Conservation (phyloP, 2,797 vertebrate species). For the Mormyrops boulengeri region DNA sequence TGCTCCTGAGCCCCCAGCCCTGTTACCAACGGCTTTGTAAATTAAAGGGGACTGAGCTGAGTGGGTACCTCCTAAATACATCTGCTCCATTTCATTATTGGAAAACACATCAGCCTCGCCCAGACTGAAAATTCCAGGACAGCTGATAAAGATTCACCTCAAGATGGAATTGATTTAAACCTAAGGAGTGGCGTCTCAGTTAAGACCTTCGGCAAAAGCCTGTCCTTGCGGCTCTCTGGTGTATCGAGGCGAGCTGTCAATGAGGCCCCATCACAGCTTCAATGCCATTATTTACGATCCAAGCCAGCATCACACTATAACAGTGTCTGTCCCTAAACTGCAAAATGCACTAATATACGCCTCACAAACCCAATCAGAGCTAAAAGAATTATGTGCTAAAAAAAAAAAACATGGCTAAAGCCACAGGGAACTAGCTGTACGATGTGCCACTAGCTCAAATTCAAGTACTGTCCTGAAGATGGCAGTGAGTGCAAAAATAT, state of each 20-base stretch:
- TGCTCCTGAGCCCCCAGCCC: conserved; percentile 7
- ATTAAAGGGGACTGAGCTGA: conserved; percentile 54
- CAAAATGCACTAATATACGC: conserved; percentile 7
- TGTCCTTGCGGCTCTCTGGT: conserved; percentile 38
- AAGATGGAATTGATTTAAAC: conserved; percentile 70
- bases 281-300: conserved; percentile 63
- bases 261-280: conserved; percentile 65
- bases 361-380: conserved; percentile 28
- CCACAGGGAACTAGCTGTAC: background rate
- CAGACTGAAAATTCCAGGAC: conserved; percentile 64
- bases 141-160: conserved; percentile 60
- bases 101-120: conserved; percentile 64
- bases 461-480: conserved; percentile 41
- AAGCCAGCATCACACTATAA: conserved; percentile 60
- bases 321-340: conserved; percentile 33
- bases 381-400: background rate
- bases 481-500: conserved; percentile 40
- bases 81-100: conserved; percentile 73
- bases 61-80: conserved; percentile 60
- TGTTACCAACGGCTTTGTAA: conserved; percentile 50
- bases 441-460: conserved; percentile 40
- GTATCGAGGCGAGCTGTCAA: conserved; percentile 62
- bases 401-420: background rate
- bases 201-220: conserved; percentile 64
- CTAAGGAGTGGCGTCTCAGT: conserved; percentile 60